Base-by-base conservation (phyloP, 64 coral and sea anemone genomes). In the Actinia tenebrosa region DNA sequence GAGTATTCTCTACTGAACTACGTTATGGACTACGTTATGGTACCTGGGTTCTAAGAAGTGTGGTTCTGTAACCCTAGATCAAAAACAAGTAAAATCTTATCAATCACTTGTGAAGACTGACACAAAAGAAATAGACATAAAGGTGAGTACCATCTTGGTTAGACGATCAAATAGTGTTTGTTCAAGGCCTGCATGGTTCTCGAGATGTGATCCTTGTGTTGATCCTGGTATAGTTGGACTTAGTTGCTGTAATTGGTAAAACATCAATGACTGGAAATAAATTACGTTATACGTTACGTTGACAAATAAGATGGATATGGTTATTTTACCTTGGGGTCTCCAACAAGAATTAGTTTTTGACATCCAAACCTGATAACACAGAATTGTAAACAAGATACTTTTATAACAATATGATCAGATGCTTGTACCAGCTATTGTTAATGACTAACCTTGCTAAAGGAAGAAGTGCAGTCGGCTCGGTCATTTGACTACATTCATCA, bases 401-500 rank as follows among this genome's bases (percentile, higher is more conserved):
- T 37, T 37, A 37, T 37, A 37, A 37, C 30, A 37, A 37, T 37
- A 37, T 37, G 30, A 37, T 37, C 30, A 0, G 30, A 37, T 37
- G 1, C 30, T 37, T 37, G 30, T 37, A 37, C 30, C 30, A 37
- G 30, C 30, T 37, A 37, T 37, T 37, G 30, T 37, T 37, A 37
- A 37, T 37, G 30, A 19, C 26, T 3, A 77, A 98, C 95, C 92
- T 92, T 19, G 95, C 95, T 71, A 98, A 84, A 26, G 95, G 95
- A 54, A 98, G 91, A 77, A 98, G 80, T 16, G 96, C 94, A 2
- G 90, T 87, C n/a, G 96, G 96, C 72, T 98, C 96, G 5, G 96
- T 98, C 96, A 98, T 98, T 62, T 98, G 96, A 68, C 96, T 98
- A 72, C 92, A 94, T 84, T 98, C 96, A 80, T 98, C 96, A 2